Evolutionary conservation across 2,888 invertebrate genomes (phyloP).

Genomic region (Scaptodrosophila latifasciaeformis): DNA sequence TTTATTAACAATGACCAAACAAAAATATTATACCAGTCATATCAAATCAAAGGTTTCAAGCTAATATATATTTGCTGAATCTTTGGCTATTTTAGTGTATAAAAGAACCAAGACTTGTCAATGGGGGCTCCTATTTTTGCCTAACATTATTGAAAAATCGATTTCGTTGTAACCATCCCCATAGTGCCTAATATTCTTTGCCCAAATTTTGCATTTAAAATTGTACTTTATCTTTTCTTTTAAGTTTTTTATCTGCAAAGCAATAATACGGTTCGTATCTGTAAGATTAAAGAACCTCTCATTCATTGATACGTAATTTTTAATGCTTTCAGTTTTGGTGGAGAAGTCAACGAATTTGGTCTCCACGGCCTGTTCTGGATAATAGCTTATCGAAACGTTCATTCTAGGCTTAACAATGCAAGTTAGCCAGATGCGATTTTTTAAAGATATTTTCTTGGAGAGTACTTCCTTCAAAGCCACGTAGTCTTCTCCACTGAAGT

Average conservation of each 20-base stretch:
- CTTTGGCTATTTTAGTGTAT: too few relatives aligned
- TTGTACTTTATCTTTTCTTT: neutral
- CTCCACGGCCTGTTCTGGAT: slow-evolving; percentile 30
- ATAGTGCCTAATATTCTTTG: slow-evolving; percentile 33
- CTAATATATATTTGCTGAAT: too few relatives aligned
- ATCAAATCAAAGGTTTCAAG: too few relatives aligned
- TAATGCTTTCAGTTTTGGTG: too few relatives aligned
- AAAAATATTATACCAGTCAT: too few relatives aligned
- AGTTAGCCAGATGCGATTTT: slow-evolving; percentile 38
- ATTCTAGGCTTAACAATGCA: slow-evolving; percentile 11
- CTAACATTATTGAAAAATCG: slow-evolving; percentile 18
- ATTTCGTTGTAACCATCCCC: slow-evolving; percentile 16
- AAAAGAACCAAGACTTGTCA: too few relatives aligned
- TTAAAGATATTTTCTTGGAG: neutral
- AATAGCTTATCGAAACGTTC: slow-evolving; percentile 3
- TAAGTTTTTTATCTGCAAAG: slow-evolving; percentile 30
- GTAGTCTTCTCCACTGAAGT: slow-evolving; percentile 2
- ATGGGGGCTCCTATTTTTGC: too few relatives aligned
- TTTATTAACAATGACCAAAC: too few relatives aligned
- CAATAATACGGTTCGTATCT: slow-evolving; percentile 45
- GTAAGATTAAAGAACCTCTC: slow-evolving; percentile 3
- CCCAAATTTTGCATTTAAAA: slow-evolving; percentile 42
- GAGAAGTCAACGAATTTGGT: slow-evolving; percentile 32
- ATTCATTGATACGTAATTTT: neutral
- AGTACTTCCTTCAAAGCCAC: slow-evolving; percentile 6